Conservation (phyloP, 2,888 invertebrate species). For the Resseliella maxima region DNA sequence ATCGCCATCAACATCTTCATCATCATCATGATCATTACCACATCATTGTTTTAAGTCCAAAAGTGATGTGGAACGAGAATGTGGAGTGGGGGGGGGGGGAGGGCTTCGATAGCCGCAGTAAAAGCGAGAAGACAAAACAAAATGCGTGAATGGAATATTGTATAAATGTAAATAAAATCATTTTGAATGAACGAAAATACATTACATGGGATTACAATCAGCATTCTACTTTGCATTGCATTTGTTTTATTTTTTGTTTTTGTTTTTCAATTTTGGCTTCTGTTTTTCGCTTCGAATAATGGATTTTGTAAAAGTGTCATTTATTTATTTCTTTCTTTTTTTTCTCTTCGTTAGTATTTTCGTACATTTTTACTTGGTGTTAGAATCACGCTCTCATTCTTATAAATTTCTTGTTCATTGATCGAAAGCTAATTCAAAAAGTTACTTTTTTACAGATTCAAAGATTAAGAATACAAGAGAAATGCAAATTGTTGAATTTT, state of each 20-base stretch:
- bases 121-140: background rate
- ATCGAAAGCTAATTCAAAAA: background rate
- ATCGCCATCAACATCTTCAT: background rate
- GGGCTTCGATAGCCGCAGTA: background rate
- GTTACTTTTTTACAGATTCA: background rate
- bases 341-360: too few relatives aligned
- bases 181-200: conserved; percentile 13
- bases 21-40: background rate
- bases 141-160: background rate
- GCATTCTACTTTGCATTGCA: background rate
- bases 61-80: background rate
- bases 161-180: conserved; percentile 48
- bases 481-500: conserved; percentile 7
- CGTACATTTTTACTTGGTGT: background rate
- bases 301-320: background rate
- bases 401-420: background rate
- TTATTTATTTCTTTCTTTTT: background rate
- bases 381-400: background rate
- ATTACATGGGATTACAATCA: conserved; percentile 14
- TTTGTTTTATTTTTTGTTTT: background rate
- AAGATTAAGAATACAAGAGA: background rate
- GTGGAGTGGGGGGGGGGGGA: too few relatives aligned
- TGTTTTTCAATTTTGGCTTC: conserved; percentile 12
- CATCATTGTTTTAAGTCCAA: background rate
- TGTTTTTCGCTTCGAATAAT: background rate